Evolutionary conservation across 2,113 vertebrate genomes (phyloP).

Genomic region (Suricata suricatta): DNA sequence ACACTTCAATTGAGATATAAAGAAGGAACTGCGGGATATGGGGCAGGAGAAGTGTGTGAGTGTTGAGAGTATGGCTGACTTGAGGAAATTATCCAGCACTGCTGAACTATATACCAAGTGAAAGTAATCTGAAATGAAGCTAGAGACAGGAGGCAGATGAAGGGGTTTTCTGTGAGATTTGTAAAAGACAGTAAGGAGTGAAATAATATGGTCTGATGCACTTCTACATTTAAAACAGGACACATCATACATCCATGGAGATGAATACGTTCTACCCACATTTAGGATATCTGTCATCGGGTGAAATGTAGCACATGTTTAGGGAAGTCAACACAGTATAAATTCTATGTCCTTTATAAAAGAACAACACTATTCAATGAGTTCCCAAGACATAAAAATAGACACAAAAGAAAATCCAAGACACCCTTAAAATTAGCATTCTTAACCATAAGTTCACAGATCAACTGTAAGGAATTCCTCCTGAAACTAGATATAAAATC

Average conservation of each 20-base stretch:
- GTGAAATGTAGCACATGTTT: neutral
- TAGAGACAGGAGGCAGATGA: neutral
- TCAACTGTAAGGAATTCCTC: neutral
- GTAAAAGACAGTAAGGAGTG: neutral
- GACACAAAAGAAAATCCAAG: slow-evolving; percentile 29
- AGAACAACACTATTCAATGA: slow-evolving; percentile 22
- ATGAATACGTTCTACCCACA: neutral
- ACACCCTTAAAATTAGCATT: neutral
- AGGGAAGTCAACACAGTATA: neutral
- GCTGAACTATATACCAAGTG: neutral
- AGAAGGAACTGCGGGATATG: neutral
- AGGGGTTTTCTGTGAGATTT: neutral
- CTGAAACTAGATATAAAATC: slow-evolving; percentile 25
- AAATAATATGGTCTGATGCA: neutral
- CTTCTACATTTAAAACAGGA: neutral
- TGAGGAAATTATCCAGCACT: neutral
- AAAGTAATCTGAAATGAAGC: neutral
- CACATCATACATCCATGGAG: neutral
- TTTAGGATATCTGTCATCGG: neutral
- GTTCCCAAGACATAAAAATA: neutral
- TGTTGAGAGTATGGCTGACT: neutral
- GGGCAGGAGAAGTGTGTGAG: neutral
- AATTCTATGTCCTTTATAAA: slow-evolving; percentile 4
- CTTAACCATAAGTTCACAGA: neutral
- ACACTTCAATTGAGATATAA: neutral